Percentiles rank a stretch among this genome's conserved stretches.
phyloP scores from a whole-genome alignment of 2,113 vertebrate species.

The Ptilonorhynchus violaceus region DNA sequence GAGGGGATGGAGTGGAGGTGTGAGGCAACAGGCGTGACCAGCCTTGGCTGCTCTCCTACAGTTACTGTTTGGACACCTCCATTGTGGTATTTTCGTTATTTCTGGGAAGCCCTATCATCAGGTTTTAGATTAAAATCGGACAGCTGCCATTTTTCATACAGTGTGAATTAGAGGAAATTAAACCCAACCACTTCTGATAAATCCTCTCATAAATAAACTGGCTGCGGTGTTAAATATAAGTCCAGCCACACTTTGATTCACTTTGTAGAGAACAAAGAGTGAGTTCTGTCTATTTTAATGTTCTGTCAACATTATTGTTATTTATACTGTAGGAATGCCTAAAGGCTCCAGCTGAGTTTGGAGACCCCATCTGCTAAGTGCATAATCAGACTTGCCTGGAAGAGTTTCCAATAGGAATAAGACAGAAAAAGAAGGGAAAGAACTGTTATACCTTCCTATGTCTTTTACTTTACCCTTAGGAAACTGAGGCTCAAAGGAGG shows the following conservation, averaged over 20 bases:
- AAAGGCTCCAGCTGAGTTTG: constrained; percentile 22
- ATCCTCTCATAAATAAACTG: constrained; percentile 54
- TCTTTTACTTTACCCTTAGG: neutral
- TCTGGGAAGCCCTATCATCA: constrained; percentile 24
- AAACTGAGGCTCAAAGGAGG: neutral
- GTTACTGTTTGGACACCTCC: neutral
- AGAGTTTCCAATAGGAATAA: neutral
- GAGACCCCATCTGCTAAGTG: constrained; percentile 2
- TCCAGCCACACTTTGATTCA: constrained; percentile 37
- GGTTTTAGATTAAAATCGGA: constrained; percentile 43
- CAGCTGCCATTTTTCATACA: constrained; percentile 39
- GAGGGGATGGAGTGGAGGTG: neutral
- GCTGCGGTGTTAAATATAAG: constrained; percentile 9
- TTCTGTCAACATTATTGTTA: constrained; percentile 19
- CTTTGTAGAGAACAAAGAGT: neutral
- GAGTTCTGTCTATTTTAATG: constrained; percentile 14
- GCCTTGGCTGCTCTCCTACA: neutral
- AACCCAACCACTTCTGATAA: constrained; percentile 57
- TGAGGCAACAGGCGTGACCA: neutral
- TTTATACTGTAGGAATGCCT: constrained; percentile 1
- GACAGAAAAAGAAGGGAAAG: neutral
- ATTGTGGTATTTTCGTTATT: constrained; percentile 22
- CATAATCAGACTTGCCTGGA: neutral
- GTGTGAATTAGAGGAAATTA: constrained; percentile 62
- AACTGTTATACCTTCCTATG: neutral